Evolutionary conservation across 1,140 invertebrate species (phyloP).

Genomic region (Microplitis demolitor): DNA sequence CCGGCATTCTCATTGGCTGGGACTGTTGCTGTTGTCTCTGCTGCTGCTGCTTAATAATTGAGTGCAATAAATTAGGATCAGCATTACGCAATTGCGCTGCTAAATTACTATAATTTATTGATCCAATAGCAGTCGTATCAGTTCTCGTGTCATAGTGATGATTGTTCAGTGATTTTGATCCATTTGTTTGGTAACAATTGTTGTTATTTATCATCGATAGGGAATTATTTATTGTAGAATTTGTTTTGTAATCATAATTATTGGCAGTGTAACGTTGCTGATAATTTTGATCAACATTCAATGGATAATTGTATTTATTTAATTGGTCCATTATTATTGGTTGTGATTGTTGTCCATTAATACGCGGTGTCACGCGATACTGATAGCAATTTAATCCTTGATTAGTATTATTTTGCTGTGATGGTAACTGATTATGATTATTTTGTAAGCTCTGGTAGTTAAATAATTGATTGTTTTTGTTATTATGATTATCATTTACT

Average conservation of each 20-base stretch:
- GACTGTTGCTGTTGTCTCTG: constrained; percentile 35
- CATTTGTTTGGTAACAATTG: constrained; percentile 43
- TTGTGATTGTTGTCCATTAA: constrained; percentile 15
- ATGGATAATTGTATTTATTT: constrained; percentile 51
- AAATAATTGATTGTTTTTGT: neutral
- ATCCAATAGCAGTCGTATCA: constrained; percentile 34
- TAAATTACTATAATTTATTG: too few relatives aligned
- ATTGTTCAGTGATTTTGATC: constrained; percentile 15
- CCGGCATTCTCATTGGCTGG: constrained; percentile 35
- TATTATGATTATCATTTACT: neutral
- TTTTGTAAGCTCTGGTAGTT: constrained; percentile 46
- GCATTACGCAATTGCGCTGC: too few relatives aligned
- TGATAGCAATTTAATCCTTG: too few relatives aligned
- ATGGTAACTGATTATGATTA: too few relatives aligned
- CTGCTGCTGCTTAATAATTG: too few relatives aligned
- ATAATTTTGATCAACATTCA: constrained; percentile 36
- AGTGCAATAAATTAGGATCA: too few relatives aligned
- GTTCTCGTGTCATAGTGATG: constrained; percentile 46
- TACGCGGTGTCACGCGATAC: constrained; percentile 25
- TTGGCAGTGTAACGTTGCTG: constrained; percentile 47
- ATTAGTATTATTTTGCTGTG: too few relatives aligned
- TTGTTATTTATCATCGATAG: constrained; percentile 30
- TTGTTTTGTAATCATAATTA: constrained; percentile 45
- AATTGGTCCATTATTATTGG: constrained; percentile 35
- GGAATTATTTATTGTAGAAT: constrained; percentile 19